These are phyloP conservation scores for Ptilonorhynchus violaceus DNA, from an alignment of 2,113 vertebrate species.

Conservation along the genomic window DNA sequence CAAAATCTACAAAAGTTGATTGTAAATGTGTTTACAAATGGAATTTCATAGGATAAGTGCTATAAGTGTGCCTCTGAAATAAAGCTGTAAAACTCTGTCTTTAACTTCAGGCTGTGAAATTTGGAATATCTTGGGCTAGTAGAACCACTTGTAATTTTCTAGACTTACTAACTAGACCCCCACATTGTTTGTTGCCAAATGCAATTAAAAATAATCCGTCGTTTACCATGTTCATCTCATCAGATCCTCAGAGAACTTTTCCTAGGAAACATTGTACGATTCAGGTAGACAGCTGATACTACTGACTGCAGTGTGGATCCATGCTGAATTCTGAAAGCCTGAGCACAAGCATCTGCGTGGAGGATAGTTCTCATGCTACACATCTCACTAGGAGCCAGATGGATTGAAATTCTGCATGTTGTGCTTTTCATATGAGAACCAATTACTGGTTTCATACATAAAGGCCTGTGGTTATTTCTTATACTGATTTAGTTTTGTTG, in stretches of 20 bases:
- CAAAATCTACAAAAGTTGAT: background rate
- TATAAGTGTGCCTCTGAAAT: background rate
- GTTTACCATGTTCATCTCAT: background rate
- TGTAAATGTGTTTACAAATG: slow-evolving; percentile 25
- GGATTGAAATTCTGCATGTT: background rate
- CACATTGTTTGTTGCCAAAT: background rate
- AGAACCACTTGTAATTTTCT: background rate
- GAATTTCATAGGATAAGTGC: background rate
- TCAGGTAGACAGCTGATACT: background rate
- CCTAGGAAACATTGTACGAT: background rate
- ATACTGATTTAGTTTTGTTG: background rate
- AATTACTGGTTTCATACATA: background rate
- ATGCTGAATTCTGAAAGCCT: background rate
- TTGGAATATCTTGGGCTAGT: background rate
- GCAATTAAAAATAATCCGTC: background rate
- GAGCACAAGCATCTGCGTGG: background rate
- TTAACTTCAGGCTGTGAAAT: background rate
- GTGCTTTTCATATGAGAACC: background rate
- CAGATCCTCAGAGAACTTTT: background rate
- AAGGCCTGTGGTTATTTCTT: slow-evolving; percentile 39
- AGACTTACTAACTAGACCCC: background rate
- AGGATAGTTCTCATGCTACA: background rate
- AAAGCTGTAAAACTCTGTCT: background rate
- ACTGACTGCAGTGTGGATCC: background rate
- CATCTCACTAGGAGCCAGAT: background rate